Conservation (phyloP, 2,797 vertebrate species). For the Betta splendens region DNA sequence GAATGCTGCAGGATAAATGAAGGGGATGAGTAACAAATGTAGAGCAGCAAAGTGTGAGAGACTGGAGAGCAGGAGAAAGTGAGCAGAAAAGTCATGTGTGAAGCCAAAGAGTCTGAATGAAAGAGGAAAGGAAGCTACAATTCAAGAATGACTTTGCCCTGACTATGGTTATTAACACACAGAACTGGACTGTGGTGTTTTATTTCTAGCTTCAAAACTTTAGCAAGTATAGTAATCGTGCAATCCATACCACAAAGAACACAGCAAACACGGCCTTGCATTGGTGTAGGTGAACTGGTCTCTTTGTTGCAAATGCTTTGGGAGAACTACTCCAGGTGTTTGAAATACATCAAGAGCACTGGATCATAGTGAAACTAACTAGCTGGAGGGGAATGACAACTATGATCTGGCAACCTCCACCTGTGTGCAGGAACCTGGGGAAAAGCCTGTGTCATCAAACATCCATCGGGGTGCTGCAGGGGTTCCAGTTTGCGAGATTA, state of each 20-base stretch:
- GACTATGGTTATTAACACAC: conserved; percentile 37
- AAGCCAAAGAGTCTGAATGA: conserved; percentile 26
- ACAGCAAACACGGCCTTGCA: conserved; percentile 35
- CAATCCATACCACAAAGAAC: conserved; percentile 25
- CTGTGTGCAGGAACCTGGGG: conserved; percentile 54
- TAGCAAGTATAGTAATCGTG: neutral
- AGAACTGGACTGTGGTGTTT: conserved; percentile 8
- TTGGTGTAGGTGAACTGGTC: conserved; percentile 23
- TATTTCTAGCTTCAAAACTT: conserved; percentile 26
- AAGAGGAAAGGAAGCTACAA: conserved; percentile 11
- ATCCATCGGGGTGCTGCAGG: conserved; percentile 51
- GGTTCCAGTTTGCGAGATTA: conserved; percentile 56
- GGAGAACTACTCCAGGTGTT: conserved; percentile 64
- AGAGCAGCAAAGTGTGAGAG: conserved; percentile 24
- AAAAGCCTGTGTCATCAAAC: conserved; percentile 67
- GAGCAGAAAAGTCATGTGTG: conserved; percentile 14
- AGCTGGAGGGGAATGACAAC: conserved; percentile 67
- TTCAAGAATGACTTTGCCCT: conserved; percentile 22
- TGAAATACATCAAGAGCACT: conserved; percentile 64
- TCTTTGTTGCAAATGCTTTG: conserved; percentile 55
- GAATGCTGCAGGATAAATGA: conserved; percentile 33
- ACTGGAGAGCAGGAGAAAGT: conserved; percentile 25
- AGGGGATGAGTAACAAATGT: conserved; percentile 32
- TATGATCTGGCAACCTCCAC: conserved; percentile 65
- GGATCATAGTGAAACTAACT: conserved; percentile 68